These are phyloP conservation scores for Agrypnus murinus DNA, from an alignment of 2,888 invertebrate species.

Conservation along the genomic window DNA sequence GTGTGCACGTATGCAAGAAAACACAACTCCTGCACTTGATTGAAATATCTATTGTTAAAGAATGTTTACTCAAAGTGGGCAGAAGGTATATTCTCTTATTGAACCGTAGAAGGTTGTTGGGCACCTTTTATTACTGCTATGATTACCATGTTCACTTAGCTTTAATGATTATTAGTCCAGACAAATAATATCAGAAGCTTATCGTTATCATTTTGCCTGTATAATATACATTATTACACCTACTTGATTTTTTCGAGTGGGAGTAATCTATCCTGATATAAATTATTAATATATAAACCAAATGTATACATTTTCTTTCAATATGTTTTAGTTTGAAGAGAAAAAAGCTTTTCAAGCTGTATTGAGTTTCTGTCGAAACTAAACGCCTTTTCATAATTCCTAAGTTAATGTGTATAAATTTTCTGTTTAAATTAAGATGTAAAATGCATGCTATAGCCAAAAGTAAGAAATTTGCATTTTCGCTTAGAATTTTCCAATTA, in stretches of 20 bases:
- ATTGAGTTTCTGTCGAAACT: neutral
- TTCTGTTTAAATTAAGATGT: slow-evolving; percentile 6
- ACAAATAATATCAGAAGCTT: neutral
- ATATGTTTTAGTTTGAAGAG: too few relatives aligned
- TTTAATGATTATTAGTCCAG: neutral
- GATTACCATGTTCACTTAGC: neutral
- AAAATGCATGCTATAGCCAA: neutral
- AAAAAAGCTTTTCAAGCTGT: neutral
- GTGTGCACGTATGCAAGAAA: too few relatives aligned
- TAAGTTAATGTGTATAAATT: slow-evolving; percentile 16
- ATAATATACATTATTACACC: too few relatives aligned
- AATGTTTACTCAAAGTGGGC: slow-evolving; percentile 17
- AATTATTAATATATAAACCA: too few relatives aligned
- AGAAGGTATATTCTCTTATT: slow-evolving; percentile 8
- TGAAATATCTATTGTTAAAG: slow-evolving; percentile 32
- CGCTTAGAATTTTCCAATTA: too few relatives aligned
- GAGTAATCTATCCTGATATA: too few relatives aligned
- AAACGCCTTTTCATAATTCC: slow-evolving; percentile 8
- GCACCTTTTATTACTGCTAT: slow-evolving; percentile 11
- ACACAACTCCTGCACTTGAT: slow-evolving; percentile 28
- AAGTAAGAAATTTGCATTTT: neutral
- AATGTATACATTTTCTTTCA: too few relatives aligned
- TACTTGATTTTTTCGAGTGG: too few relatives aligned
- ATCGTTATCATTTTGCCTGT: neutral
- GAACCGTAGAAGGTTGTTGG: slow-evolving; percentile 6